Conservation (phyloP, 2,797 vertebrate genomes). For the Pelochelys cantorii region DNA sequence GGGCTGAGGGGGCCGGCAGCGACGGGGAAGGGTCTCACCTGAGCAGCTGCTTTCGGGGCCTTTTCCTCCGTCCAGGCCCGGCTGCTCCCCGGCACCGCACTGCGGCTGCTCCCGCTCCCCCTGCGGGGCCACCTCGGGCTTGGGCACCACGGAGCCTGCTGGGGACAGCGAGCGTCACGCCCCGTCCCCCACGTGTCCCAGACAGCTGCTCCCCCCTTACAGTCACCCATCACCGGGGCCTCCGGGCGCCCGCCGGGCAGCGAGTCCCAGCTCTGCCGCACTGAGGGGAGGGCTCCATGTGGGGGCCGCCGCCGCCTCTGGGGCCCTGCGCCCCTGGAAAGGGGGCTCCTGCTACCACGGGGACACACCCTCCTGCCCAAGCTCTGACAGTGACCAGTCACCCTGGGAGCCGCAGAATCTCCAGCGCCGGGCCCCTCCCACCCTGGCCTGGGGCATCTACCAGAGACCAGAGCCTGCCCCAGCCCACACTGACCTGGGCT, state of each 20-base stretch:
- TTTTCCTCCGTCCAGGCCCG: neutral
- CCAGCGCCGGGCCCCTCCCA: neutral
- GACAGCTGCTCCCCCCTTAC: neutral
- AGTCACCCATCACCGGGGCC: neutral
- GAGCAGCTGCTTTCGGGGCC: conserved; percentile 23
- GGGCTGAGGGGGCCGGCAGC: no score
- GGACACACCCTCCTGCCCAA: neutral
- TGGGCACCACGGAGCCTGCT: conserved; percentile 23
- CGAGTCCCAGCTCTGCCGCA: neutral
- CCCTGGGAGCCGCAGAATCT: neutral
- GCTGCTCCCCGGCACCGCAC: neutral
- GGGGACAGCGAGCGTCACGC: neutral
- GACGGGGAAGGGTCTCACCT: conserved; percentile 40
- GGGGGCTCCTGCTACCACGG: neutral
- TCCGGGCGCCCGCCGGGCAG: no score
- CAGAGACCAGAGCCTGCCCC: neutral
- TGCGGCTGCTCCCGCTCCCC: conserved; percentile 16
- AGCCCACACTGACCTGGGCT: conserved; percentile 63
- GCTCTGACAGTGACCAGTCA: neutral
- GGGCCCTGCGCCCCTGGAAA: neutral
- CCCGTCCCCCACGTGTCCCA: fast-evolving
- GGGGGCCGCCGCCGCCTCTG: neutral
- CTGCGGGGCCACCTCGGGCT: neutral
- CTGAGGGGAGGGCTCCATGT: no score
- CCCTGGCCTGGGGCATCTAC: no score